phyloP scores from a whole-genome alignment of 1,140 invertebrate genomes.

The Cotesia chilonis region DNA sequence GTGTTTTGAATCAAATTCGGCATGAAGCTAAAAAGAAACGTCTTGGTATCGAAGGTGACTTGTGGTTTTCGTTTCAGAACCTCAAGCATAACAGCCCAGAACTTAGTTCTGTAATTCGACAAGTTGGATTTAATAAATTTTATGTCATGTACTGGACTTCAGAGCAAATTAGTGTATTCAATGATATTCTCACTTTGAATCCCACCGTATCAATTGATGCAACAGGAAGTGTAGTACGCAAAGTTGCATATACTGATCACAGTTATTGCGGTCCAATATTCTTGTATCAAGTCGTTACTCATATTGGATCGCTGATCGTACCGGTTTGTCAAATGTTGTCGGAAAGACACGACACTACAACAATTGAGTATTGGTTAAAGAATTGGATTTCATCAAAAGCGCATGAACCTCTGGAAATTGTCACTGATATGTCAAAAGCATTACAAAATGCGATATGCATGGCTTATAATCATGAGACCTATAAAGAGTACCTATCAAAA shows the following conservation, averaged over 20 bases:
- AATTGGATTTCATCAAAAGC: no score
- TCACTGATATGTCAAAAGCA: no score
- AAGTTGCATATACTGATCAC: not conserved
- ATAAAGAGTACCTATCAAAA: no score
- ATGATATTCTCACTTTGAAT: not conserved
- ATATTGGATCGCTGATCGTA: not conserved
- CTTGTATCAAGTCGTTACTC: not conserved
- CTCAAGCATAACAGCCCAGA: not conserved
- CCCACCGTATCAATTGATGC: not conserved
- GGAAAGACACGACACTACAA: no score
- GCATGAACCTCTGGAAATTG: no score
- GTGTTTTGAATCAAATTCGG: not conserved
- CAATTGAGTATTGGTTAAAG: no score
- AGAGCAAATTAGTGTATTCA: not conserved
- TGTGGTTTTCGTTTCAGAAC: not conserved
- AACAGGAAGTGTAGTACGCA: not conserved
- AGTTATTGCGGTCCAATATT: not conserved
- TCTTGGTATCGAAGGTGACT: not conserved
- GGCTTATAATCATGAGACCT: no score
- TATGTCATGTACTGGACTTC: constrained; percentile 5
- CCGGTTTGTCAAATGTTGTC: not conserved
- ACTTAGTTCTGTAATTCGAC: not conserved
- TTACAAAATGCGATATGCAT: no score
- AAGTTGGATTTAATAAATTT: constrained; percentile 6
- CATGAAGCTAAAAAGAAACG: not conserved